Evolutionary conservation across 2,888 invertebrate species (phyloP).

Genomic region (Macaria notata): DNA sequence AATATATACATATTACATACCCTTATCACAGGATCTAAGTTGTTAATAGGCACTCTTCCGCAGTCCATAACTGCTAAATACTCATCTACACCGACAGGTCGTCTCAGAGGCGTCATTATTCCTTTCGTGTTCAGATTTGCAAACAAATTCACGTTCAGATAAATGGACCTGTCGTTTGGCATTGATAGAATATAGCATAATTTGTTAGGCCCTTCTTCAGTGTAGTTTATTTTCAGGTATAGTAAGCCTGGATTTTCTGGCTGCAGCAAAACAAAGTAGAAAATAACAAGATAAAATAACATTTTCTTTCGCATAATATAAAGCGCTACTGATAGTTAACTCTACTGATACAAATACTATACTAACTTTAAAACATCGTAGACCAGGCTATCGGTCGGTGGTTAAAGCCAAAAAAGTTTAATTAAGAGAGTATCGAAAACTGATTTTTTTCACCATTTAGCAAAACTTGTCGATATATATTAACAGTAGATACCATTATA

Average conservation of each 20-base stretch:
- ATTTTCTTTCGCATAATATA: too few relatives aligned
- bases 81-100: constrained; percentile 42
- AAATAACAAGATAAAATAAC: not conserved
- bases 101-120: constrained; percentile 58
- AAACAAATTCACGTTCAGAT: constrained; percentile 55
- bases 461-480: too few relatives aligned
- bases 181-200: constrained; percentile 66
- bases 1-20: constrained; percentile 38
- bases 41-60: constrained; percentile 74
- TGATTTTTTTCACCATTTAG: too few relatives aligned
- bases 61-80: constrained; percentile 66
- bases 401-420: too few relatives aligned
- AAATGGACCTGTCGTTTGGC: constrained; percentile 61
- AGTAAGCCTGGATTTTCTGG: constrained; percentile 55
- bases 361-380: too few relatives aligned
- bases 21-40: constrained; percentile 73
- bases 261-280: constrained; percentile 40
- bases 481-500: too few relatives aligned
- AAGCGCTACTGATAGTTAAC: too few relatives aligned
- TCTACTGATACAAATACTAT: too few relatives aligned
- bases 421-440: too few relatives aligned
- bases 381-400: too few relatives aligned
- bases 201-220: constrained; percentile 52
- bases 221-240: constrained; percentile 57
- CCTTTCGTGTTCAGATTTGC: constrained; percentile 56